Evolutionary conservation across 2,113 vertebrate species (phyloP).

Genomic region (Bubo scandiacus): DNA sequence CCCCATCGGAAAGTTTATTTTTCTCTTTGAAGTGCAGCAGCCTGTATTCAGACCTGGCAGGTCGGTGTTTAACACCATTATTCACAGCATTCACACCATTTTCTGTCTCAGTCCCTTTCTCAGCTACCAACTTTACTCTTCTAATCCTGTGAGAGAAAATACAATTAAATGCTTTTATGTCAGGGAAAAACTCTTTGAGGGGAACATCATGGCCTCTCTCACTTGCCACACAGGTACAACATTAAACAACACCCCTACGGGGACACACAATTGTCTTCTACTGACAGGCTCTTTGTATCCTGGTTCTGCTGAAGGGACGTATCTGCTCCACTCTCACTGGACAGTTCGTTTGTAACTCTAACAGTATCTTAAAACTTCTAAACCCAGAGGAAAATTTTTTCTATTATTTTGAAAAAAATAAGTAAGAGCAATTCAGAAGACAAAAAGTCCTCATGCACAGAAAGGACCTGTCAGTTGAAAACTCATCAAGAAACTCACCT

Average conservation of each 20-base stretch:
- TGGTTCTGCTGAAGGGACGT: neutral
- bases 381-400: neutral
- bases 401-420: neutral
- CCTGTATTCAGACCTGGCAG: slow-evolving; percentile 55
- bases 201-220: neutral
- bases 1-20: slow-evolving; percentile 60
- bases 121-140: slow-evolving; percentile 61
- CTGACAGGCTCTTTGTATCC: neutral
- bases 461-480: neutral
- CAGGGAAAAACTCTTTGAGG: neutral
- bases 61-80: slow-evolving; percentile 48
- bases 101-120: slow-evolving; percentile 71
- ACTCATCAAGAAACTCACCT: neutral
- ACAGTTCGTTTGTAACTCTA: neutral
- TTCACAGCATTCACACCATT: slow-evolving; percentile 6
- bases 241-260: neutral
- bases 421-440: neutral
- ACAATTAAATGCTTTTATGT: neutral
- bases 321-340: neutral
- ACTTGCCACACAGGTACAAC: neutral
- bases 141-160: slow-evolving; percentile 61
- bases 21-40: slow-evolving; percentile 64
- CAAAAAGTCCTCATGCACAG: neutral
- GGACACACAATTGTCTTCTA: neutral
- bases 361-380: neutral